These are phyloP conservation scores for Hesperophylax magnus DNA, from an alignment of 1,140 invertebrate genomes.

Conservation along the genomic window DNA sequence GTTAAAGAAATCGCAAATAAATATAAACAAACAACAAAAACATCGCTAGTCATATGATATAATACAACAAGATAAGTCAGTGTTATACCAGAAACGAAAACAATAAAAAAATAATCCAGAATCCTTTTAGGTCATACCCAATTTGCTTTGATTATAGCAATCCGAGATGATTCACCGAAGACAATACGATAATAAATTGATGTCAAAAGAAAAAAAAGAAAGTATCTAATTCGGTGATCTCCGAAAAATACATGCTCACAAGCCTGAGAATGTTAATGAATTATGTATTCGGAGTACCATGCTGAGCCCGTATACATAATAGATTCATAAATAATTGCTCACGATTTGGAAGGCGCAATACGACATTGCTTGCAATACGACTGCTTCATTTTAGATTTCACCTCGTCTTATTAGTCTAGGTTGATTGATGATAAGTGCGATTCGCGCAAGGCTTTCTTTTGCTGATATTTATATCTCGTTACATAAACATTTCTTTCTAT, in stretches of 20 bases:
- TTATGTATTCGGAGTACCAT: constrained; percentile 33
- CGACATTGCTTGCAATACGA: background rate
- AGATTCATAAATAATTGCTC: constrained; percentile 30
- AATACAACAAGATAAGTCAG: background rate
- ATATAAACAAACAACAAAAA: background rate
- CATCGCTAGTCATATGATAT: background rate
- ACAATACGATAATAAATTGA: background rate
- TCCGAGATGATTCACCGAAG: background rate
- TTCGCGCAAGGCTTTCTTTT: background rate
- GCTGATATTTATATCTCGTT: background rate
- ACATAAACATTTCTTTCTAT: background rate
- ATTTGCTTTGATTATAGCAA: too few relatives aligned
- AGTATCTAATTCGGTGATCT: constrained; percentile 14
- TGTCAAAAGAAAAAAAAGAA: constrained; percentile 20
- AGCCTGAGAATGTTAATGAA: constrained; percentile 33
- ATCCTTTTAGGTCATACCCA: background rate
- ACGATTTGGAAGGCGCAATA: constrained; percentile 23
- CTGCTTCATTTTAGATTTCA: constrained; percentile 18
- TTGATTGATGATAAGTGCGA: constrained; percentile 21
- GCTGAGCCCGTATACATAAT: background rate
- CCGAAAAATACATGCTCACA: constrained; percentile 4
- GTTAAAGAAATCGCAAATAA: background rate
- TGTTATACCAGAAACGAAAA: background rate
- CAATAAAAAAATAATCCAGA: background rate
- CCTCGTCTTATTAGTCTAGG: background rate